A percentile compares a stretch with the other conserved stretches of the same genome.
These are phyloP conservation scores for Spodoptera picta DNA, from an alignment of 2,888 invertebrate genomes.

Conservation along the genomic window DNA sequence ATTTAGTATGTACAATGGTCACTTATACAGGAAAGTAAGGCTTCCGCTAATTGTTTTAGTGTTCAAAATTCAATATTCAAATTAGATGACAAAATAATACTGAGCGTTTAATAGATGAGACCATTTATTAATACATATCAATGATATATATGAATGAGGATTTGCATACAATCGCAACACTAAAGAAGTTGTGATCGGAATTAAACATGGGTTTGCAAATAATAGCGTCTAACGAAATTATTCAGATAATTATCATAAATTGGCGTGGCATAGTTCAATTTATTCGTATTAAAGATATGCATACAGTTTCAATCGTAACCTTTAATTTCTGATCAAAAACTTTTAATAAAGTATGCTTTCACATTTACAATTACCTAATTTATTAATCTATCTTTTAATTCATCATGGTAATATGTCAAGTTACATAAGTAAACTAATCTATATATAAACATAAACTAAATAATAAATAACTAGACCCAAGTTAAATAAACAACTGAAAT, in stretches of 20 bases:
- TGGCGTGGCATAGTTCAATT: background rate
- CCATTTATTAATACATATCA: slow-evolving; percentile 44
- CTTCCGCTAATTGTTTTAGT: slow-evolving; percentile 53
- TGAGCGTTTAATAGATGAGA: slow-evolving; percentile 51
- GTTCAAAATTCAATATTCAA: slow-evolving; percentile 53
- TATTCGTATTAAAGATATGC: no score
- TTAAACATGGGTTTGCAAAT: slow-evolving; percentile 29
- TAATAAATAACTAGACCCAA: no score
- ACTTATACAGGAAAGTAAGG: slow-evolving; percentile 36
- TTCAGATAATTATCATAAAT: slow-evolving; percentile 6
- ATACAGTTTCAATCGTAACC: no score
- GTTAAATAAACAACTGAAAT: no score
- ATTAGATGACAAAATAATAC: slow-evolving; percentile 52
- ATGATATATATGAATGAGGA: slow-evolving; percentile 38
- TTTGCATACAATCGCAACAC: slow-evolving; percentile 68
- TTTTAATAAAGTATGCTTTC: no score
- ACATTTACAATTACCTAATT: no score
- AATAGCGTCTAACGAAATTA: slow-evolving; percentile 17
- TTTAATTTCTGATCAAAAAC: no score
- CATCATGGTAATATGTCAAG: no score
- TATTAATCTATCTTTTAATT: no score
- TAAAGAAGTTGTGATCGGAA: slow-evolving; percentile 55
- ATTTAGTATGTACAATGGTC: slow-evolving; percentile 31
- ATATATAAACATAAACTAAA: no score
- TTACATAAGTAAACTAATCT: no score